Evolutionary conservation across 2,113 vertebrate species (phyloP).

Genomic region (Shinisaurus crocodilurus): DNA sequence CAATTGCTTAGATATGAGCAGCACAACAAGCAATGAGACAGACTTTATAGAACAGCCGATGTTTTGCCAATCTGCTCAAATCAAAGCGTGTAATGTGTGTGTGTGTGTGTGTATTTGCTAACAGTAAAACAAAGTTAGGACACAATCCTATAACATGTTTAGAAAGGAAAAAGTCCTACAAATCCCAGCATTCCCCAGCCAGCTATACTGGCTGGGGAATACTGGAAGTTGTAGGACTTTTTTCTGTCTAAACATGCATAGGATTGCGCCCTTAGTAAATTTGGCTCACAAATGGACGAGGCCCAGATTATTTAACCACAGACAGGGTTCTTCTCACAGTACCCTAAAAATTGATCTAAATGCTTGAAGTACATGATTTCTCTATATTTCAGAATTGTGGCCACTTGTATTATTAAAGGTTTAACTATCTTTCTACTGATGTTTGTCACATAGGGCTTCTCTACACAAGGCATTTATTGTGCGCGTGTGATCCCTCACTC

Average conservation of each 20-base stretch:
- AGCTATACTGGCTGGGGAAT: too few relatives aligned
- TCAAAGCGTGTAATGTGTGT: not conserved
- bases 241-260: too few relatives aligned
- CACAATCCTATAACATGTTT: too few relatives aligned
- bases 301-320: not conserved
- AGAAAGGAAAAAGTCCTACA: too few relatives aligned
- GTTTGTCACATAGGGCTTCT: not conserved
- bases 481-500: too few relatives aligned
- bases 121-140: not conserved
- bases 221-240: too few relatives aligned
- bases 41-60: not conserved
- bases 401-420: not conserved
- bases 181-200: too few relatives aligned
- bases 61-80: not conserved
- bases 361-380: not conserved
- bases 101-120: not conserved
- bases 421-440: not conserved
- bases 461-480: too few relatives aligned
- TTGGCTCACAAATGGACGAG: not conserved
- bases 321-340: not conserved
- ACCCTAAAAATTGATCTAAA: not conserved
- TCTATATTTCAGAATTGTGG: not conserved
- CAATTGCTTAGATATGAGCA: not conserved
- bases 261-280: too few relatives aligned
- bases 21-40: not conserved